Base-by-base conservation (phyloP, 2,888 invertebrate species). In the Elmis aenea region DNA sequence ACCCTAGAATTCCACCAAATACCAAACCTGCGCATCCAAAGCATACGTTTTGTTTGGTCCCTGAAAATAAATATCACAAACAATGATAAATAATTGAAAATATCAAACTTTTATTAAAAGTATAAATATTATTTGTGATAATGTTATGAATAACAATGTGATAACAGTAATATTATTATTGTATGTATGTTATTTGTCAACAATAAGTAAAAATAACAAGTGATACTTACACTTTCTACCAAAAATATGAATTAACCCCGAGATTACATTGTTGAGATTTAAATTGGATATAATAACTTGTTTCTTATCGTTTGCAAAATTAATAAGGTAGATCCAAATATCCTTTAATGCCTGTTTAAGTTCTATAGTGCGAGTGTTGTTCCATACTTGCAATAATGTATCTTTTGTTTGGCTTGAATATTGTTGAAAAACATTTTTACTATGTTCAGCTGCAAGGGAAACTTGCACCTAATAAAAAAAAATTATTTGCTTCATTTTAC, bases 1-100 rank as follows among this genome's bases (percentile, higher is more conserved):
- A 63, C 26, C 73, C 73, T 35, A 71, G 54, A 13, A 69, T 27
- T 41, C 62, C 57, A 20, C 73, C 73, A 20, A 67, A 46, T 12
- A 67, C 32, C 43, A 73, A 52, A 13, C 73, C 71, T n/a, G 62
- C 58, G 45, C 68, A 48, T 34, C 67, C 66, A 54, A 68, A 69
- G 38, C 57, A 58, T 10, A 70, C 41, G 43, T 73, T 72, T 46
- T 66, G 61, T 43, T 53, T 64, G 8, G 70, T 59, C 48, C 69
- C 73, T 73, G 43, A 45, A 61, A 53, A 35, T n/a, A n/a, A n/a
- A n/a, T n/a, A n/a, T n/a, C n/a, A n/a, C n/a, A n/a, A 28, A 25
- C 32, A 11, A 25, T 8, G 32, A 24, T 12, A 37, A 30, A 24
- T 24, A 24, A 24, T 24, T 8, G 18, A 29, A 13, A 24, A 21